These are phyloP conservation scores for Forficula auricularia DNA, from an alignment of 1,140 invertebrate genomes.

Conservation along the genomic window DNA sequence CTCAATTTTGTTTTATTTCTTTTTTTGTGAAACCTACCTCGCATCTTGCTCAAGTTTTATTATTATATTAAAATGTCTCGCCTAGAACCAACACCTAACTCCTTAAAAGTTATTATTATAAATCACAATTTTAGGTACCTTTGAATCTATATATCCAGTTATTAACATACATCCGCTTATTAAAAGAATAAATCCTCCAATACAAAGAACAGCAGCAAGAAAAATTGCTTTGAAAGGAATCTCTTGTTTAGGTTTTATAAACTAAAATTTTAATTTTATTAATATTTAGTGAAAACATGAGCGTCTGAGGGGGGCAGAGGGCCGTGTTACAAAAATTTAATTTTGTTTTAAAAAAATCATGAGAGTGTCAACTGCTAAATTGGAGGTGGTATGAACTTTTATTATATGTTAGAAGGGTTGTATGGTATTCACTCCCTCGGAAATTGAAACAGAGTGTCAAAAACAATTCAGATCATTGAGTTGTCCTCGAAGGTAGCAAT, in stretches of 20 bases:
- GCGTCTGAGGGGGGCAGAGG: slow-evolving; percentile 27
- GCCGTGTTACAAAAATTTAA: slow-evolving; percentile 13
- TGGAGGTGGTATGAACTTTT: too few species aligned
- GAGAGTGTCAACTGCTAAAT: too few species aligned
- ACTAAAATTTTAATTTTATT: slow-evolving; percentile 24
- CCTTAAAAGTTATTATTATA: too few species aligned
- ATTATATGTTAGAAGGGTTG: too few species aligned
- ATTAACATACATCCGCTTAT: slow-evolving; percentile 57
- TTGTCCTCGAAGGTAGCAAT: too few species aligned
- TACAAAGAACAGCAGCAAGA: slow-evolving; percentile 52
- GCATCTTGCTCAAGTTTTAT: not conserved
- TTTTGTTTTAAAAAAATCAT: too few species aligned
- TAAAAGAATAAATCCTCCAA: slow-evolving; percentile 53
- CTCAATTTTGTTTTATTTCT: not conserved
- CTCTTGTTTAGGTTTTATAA: slow-evolving; percentile 35
- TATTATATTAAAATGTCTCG: not conserved
- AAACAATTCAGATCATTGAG: too few species aligned
- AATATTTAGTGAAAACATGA: not conserved
- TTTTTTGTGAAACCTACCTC: not conserved
- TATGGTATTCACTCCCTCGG: too few species aligned
- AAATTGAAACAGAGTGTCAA: too few species aligned
- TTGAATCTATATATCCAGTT: slow-evolving; percentile 55
- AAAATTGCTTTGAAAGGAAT: slow-evolving; percentile 69
- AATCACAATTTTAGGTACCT: slow-evolving; percentile 33
- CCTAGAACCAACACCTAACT: not conserved